A percentile compares a stretch with the other conserved stretches of the same genome.
Evolutionary conservation across 2,888 invertebrate genomes (phyloP).

Genomic region (Gibbula magus): DNA sequence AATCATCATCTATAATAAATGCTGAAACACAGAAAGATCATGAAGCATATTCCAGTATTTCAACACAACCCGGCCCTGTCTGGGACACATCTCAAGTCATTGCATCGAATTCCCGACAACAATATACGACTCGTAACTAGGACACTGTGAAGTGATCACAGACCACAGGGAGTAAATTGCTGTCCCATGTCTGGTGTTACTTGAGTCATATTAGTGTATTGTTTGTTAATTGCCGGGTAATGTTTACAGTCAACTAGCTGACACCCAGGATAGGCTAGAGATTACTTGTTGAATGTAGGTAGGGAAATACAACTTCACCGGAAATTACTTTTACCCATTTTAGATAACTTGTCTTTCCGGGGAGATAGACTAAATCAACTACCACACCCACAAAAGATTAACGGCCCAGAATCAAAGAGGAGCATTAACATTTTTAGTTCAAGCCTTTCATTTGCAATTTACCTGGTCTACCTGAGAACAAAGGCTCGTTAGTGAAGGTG

Average conservation of each 20-base stretch:
- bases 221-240: constrained; percentile 4
- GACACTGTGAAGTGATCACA: not conserved
- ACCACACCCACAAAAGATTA: not conserved
- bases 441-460: not conserved
- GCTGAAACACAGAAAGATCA: too few relatives aligned
- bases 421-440: not conserved
- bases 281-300: too few relatives aligned
- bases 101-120: not conserved
- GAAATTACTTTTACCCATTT: too few relatives aligned
- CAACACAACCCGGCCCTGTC: too few relatives aligned
- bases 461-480: not conserved
- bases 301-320: too few relatives aligned
- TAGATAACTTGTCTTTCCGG: too few relatives aligned
- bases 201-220: not conserved
- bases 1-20: too few relatives aligned
- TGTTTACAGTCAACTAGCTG: too few relatives aligned
- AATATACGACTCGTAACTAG: constrained; percentile 1
- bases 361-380: too few relatives aligned
- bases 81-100: too few relatives aligned
- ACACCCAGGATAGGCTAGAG: too few relatives aligned
- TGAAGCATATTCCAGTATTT: too few relatives aligned
- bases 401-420: not conserved
- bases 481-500: not conserved
- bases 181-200: not conserved
- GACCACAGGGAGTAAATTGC: not conserved